Evolutionary conservation across 1,140 invertebrate species (phyloP).

Genomic region (Lucilia sericata): DNA sequence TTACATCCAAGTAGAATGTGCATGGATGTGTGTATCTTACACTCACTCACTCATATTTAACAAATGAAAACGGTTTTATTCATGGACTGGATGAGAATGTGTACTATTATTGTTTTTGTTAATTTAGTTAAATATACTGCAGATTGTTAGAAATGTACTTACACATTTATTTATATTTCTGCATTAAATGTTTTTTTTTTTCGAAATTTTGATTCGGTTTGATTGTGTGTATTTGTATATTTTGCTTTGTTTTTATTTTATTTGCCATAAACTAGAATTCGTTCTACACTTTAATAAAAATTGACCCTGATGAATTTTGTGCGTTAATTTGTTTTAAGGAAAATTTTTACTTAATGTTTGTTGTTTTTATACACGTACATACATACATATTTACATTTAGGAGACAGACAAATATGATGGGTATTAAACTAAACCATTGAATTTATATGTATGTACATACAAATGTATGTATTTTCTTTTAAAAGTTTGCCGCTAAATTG

Average conservation of each 20-base stretch:
- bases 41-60: background rate
- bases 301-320: background rate
- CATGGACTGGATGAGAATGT: background rate
- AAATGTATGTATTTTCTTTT: background rate
- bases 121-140: background rate
- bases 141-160: background rate
- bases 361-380: too few relatives aligned
- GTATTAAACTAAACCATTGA: too few relatives aligned
- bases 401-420: too few relatives aligned
- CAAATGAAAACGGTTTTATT: background rate
- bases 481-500: background rate
- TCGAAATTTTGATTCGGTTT: background rate
- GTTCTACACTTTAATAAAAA: background rate
- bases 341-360: too few relatives aligned
- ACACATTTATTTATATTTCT: too few relatives aligned
- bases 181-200: background rate
- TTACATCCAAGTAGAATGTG: too few relatives aligned
- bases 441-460: too few relatives aligned
- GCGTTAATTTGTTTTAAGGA: too few relatives aligned
- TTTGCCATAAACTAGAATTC: background rate
- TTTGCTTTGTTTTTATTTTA: background rate
- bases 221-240: background rate
- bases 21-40: too few relatives aligned
- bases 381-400: too few relatives aligned
- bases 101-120: background rate